phyloP scores from a whole-genome alignment of 2,888 invertebrate species.

The Monopis laevigella region DNA sequence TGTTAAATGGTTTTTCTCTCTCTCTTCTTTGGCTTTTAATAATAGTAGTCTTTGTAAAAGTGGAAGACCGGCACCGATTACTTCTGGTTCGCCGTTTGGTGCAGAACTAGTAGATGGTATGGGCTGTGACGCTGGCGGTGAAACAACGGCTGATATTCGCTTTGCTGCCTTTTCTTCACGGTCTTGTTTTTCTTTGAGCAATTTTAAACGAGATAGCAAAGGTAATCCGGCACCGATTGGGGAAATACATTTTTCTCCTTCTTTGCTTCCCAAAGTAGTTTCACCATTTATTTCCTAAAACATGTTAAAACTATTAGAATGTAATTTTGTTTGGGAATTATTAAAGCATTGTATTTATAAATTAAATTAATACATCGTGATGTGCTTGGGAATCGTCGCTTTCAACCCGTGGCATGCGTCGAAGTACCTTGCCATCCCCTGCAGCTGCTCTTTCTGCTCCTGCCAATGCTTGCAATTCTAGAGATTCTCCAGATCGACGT shows the following conservation, averaged over 20 bases:
- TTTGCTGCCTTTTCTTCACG: constrained; percentile 61
- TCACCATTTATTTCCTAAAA: constrained; percentile 46
- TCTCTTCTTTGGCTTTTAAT: constrained; percentile 80
- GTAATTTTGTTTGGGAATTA: no score
- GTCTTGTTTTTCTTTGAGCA: constrained; percentile 86
- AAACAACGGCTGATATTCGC: constrained; percentile 46
- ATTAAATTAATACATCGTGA: constrained; percentile 46
- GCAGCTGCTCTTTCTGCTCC: constrained; percentile 40
- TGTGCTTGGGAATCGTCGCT: constrained; percentile 73
- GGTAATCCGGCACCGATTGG: constrained; percentile 88
- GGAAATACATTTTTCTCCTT: constrained; percentile 70
- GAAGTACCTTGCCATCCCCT: constrained; percentile 65
- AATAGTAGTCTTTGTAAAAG: constrained; percentile 78
- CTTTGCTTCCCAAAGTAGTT: constrained; percentile 52
- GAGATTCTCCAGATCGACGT: constrained; percentile 69
- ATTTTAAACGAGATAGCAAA: constrained; percentile 77
- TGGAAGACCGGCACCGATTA: constrained; percentile 76
- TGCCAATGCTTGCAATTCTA: constrained; percentile 64
- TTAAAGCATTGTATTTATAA: no score
- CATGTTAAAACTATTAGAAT: no score
- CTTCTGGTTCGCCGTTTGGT: constrained; percentile 66
- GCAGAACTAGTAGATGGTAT: constrained; percentile 71
- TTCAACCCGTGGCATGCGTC: constrained; percentile 78
- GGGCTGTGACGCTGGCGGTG: constrained; percentile 60
- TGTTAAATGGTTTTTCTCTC: constrained; percentile 57